Base-by-base conservation (phyloP, 2,888 invertebrate genomes). In the Gisinianus flammeolus region DNA sequence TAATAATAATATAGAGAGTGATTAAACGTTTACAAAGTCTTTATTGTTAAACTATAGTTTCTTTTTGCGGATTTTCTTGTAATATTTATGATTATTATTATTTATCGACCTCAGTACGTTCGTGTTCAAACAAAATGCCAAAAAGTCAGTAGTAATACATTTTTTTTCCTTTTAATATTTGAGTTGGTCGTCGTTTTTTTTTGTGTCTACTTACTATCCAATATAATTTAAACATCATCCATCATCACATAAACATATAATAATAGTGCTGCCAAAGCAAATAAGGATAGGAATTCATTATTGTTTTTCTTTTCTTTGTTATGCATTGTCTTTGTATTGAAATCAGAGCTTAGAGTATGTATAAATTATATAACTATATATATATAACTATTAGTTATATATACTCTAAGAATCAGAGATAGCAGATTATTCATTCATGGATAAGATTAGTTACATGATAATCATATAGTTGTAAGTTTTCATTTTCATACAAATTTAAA, bases 361-460 rank as follows among this genome's bases (percentile, higher is more conserved):
- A 44, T 44, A 44, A 19, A 44, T 16, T 19, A 44, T 2, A 16
- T 16, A 6, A 16, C 19, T 12, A 44, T 16, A 35, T 8, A 35
- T 35, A 12, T 8, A 35, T 8, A 35, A 35, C 35, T 8, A 8
- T 12, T 8, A 12, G 35, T 35, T 12, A 35, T 35, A 35, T 12
- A 35, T 35, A 35, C 6, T 5, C 12, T 12, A 2, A 16, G 8
- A 6, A 1, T 44, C 44, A 44, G 12, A 44, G 16, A 44, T 44
- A 44, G 44, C 16, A 16, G 3, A 44, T 44, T 44, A 44, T 44
- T 44, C 75, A 84, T 71, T 84, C 84, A 71, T 84, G 84, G 28
- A 82, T 52, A 12, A 79, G 76, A 67, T 66, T 75, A 1, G 83
- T 83, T 10, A 80, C 77, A 26, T 83, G 84, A 64, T 82, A 83